Evolutionary conservation across 2,797 vertebrate genomes (phyloP), one percentile per base, ranked within the genome.

Genomic region (Emys orbicularis): DNA sequence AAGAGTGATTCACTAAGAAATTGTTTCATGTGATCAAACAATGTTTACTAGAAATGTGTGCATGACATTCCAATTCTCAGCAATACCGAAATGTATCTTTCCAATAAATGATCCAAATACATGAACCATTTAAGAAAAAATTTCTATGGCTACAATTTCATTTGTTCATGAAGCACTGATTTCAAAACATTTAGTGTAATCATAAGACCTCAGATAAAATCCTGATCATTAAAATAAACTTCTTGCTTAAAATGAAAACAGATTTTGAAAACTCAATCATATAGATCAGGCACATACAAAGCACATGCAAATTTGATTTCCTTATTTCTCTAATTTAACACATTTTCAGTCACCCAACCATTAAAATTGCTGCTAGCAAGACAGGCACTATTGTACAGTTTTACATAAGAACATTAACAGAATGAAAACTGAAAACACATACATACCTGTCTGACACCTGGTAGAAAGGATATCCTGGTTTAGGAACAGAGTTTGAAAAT

Each of bases 401-500:
- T 90, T 79, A 53, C 19, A 59, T 31, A 21, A 95, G 53, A 56
- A 50, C 47, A 90, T 87, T 50, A 76, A 54, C 89, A 85, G 81
- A 86, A 83, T 37, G 79, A 94, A 87, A 97, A 96, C 72, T 94
- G 87, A 94, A 96, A 94, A 53, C 94, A 88, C 4, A 1, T 87
- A 98, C 97, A 94, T 98, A 99, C 98, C 98, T 98, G 98, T 96
- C 97, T 85, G 97, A 84, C 93, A 98, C 97, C 97, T 96, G 97
- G 96, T 95, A 97, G 93, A 97, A 96, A 34, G 98, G 98, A 95
- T 98, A 96, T 95, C 97, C 97, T 9, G 53, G 96, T 0, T 91
- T 96, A 97, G 97, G 85, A 91, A 97, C 4, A 44, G 97, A 98
- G 96, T 97, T 97, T 95, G 98, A 96, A 98, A 98, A 98, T 97